Evolutionary conservation across 2,797 vertebrate species (phyloP), one percentile per base, ranked within the genome.

Genomic region (Hypotaenidia okinawae): DNA sequence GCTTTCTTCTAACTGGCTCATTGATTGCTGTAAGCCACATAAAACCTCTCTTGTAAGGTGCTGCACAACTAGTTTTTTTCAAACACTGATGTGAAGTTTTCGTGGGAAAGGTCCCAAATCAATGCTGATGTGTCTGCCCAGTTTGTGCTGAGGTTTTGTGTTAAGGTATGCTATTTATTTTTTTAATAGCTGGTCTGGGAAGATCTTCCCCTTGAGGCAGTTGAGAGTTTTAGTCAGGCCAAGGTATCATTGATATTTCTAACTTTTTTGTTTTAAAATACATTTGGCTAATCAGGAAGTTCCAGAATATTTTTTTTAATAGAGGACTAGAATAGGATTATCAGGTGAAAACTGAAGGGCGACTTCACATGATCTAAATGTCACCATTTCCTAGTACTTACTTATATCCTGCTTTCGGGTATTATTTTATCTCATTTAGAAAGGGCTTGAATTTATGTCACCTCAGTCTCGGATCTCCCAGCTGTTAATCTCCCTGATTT

Each of bases 211-310:
- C 63, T 22, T 63, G 23, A 83, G 43, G 64, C 27, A 70, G 35
- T 6, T 67, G n/a, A 77, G 66, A 74, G 7, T 24, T 88, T 63
- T 63, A 61, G 7, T 83, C 12, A 41, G 89, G 37, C 7, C 6
- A 17, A 16, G 37, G 5, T 61, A 8, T 63, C 30, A 27, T 24
- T 0, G 0, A 13, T n/a, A 3, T 73, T 87, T 24, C 19, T 7
- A 4, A 13, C 3, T 57, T 90, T 39, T 82, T 39, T 82, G 8
- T 39, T 83, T 87, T 70, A 30, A 90, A 79, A 45, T 64, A 18
- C 9, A 37, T 1, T 14, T 43, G 9, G n/a, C 63, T 87, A 43
- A 49, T 79, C 57, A 33, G 10, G 49, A 72, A 32, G 22, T 87
- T 91, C 11, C 16, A 62, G 30, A 63, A 25, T 66, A 13, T 58